Conservation (phyloP, 2,113 vertebrate genomes). For the Noctilio leporinus region DNA sequence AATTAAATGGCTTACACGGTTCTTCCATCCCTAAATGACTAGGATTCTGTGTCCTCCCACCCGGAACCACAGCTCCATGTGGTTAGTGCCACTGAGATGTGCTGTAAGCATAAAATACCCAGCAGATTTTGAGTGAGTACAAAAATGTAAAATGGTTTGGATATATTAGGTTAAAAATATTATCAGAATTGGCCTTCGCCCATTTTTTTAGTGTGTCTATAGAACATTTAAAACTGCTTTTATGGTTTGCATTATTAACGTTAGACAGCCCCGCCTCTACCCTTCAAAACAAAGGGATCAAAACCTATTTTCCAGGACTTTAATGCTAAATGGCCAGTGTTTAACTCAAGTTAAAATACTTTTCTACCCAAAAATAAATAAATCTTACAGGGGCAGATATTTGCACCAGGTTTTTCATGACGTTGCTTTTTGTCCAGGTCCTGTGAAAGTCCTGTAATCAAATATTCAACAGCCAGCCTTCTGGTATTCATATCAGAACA, state of each 20-base stretch:
- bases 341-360: background rate
- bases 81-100: background rate
- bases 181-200: background rate
- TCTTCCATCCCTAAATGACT: background rate
- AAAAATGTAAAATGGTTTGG: background rate
- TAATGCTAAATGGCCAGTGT: background rate
- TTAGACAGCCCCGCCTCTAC: background rate
- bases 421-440: background rate
- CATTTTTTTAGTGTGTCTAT: background rate
- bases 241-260: background rate
- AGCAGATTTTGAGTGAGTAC: background rate
- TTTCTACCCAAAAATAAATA: background rate
- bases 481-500: background rate
- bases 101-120: no score
- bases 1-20: background rate
- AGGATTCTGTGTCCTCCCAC: background rate
- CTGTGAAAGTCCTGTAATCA: background rate
- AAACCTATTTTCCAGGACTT: background rate
- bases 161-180: background rate
- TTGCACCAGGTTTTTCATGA: background rate
- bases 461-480: background rate
- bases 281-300: background rate
- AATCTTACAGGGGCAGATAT: background rate
- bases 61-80: background rate
- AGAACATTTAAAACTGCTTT: background rate